A percentile compares a stretch with the other conserved stretches of the same genome.
Evolutionary conservation across 1,140 invertebrate genomes (phyloP).

Genomic region (Pogonus chalceus): DNA sequence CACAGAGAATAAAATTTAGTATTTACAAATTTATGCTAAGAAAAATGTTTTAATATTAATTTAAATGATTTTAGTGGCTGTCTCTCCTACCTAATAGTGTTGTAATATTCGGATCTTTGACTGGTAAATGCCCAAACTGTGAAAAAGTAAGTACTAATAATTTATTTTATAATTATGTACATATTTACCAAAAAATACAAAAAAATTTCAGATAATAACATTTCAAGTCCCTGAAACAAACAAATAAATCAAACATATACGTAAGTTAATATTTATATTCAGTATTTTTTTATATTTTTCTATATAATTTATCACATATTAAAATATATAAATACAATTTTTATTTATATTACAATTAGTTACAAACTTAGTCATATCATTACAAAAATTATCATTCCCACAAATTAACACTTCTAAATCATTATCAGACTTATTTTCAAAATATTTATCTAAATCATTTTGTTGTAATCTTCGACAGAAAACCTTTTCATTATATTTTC

Average conservation of each 20-base stretch:
- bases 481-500: slow-evolving; percentile 28
- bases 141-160: slow-evolving; percentile 2
- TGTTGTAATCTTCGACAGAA: slow-evolving; percentile 11
- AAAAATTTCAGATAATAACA: no score
- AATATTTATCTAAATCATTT: slow-evolving; percentile 13
- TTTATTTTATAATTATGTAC: no score
- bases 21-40: no score
- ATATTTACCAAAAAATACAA: no score
- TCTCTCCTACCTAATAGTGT: background rate
- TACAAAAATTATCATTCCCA: slow-evolving; percentile 17
- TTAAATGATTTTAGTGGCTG: slow-evolving; percentile 7
- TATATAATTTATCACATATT: no score
- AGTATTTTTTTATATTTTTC: no score
- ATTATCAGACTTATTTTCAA: slow-evolving; percentile 8
- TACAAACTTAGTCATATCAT: slow-evolving; percentile 2
- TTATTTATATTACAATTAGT: slow-evolving; percentile 4
- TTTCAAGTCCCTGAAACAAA: no score
- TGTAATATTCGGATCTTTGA: background rate
- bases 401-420: slow-evolving; percentile 17
- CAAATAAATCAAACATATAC: no score
- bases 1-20: no score
- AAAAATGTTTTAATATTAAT: background rate
- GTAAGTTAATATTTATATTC: no score
- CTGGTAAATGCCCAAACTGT: slow-evolving; percentile 7
- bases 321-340: slow-evolving; percentile 15